phyloP scores from a whole-genome alignment of 2,888 invertebrate genomes.

The Parasteatoda lunata region DNA sequence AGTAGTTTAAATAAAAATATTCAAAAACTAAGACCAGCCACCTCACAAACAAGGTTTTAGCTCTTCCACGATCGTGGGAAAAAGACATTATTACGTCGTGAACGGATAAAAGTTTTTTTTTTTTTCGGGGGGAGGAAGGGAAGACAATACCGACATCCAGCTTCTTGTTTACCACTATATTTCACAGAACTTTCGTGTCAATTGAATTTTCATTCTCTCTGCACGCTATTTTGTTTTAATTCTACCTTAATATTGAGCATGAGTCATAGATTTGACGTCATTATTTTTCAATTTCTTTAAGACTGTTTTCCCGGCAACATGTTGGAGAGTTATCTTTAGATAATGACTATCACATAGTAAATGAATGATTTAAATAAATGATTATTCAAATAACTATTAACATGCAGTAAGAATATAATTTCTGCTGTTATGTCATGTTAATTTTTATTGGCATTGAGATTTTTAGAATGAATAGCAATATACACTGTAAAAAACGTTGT shows the following conservation, averaged over 20 bases:
- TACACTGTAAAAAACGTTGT: no score
- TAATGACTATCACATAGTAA: no score
- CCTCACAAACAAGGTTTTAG: neutral
- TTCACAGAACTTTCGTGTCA: neutral
- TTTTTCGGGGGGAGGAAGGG: neutral
- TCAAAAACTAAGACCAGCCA: neutral
- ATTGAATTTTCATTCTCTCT: neutral
- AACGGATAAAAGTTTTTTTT: neutral
- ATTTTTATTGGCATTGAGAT: no score
- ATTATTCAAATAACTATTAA: no score
- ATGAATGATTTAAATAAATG: no score
- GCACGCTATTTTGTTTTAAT: neutral
- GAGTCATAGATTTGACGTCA: neutral
- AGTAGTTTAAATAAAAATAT: neutral
- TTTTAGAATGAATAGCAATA: no score
- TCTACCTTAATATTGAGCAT: neutral
- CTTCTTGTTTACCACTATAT: neutral
- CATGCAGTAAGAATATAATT: no score
- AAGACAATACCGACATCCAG: neutral
- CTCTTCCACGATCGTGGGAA: neutral
- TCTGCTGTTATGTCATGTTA: no score
- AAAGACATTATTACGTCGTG: conserved; percentile 2
- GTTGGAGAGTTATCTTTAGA: no score
- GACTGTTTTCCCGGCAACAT: no score
- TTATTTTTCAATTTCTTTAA: no score